Base-by-base conservation (phyloP, 2,888 invertebrate species). In the Morpho helenor region DNA sequence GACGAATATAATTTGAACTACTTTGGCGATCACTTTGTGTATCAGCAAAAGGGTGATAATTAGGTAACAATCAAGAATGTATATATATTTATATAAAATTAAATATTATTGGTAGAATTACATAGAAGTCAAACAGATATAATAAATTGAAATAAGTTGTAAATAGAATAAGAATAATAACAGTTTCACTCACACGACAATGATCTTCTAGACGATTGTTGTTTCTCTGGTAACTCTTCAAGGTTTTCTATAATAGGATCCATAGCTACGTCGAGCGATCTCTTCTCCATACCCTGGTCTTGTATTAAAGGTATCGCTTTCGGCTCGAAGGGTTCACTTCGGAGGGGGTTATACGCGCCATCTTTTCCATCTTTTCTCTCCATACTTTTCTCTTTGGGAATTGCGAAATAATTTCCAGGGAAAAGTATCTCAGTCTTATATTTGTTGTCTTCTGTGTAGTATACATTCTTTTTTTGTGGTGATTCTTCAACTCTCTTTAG, bases 351-450 rank as follows among this genome's bases (percentile, higher is more conserved):
- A 49, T 68, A 73, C 39, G 66, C 64, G 41, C 64, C 57, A 52
- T 71, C 70, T 50, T 74, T 67, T 45, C 64, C 56, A 52, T 71
- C 70, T 51, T 74, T 67, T 43, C 64, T 62, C 52, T 74, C 74
- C 46, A 70, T 71, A 70, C 84, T 84, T 81, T 86, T 89, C 83
- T 81, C 84, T 79, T 86, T 84, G 82, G 86, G 83, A 86, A 89
- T 89, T 79, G 80, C 75, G 59, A 82, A 74, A 75, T 84, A 89
- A 87, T 87, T 87, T 80, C 88, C 89, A 70, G 88, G 85, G 82
- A 87, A 87, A 83, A 87, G 88, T 66, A 78, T 68, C 53, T 84
- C 82, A 61, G 84, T 72, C 66, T 83, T 87, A 66, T 78, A 75
- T 65, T 81, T 78, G 50, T 78, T 77, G 50, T 83, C 76, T 45